These are phyloP conservation scores for Etheostoma nigrum DNA, from an alignment of 2,797 vertebrate genomes.

Conservation along the genomic window DNA sequence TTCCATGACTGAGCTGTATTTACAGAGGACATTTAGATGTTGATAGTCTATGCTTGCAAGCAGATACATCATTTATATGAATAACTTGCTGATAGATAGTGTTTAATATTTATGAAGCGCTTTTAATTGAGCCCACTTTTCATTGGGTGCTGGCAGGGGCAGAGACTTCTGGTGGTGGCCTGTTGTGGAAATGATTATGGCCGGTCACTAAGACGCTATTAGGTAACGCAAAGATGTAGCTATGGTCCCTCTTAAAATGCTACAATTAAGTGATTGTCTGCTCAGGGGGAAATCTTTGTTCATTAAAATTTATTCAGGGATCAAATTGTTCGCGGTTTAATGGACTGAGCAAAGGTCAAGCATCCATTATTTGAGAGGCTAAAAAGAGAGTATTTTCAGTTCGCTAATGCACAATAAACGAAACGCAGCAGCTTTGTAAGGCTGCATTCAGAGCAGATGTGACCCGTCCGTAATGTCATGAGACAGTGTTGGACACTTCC, in stretches of 20 bases:
- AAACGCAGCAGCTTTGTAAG: neutral
- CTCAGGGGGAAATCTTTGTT: conserved; percentile 24
- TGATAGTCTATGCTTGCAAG: conserved; percentile 76
- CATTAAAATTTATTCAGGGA: conserved; percentile 43
- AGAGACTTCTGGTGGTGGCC: conserved; percentile 44
- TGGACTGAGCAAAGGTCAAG: conserved; percentile 25
- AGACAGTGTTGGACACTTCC: neutral
- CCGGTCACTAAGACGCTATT: conserved; percentile 42
- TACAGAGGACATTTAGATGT: conserved; percentile 78
- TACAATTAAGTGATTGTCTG: conserved; percentile 48
- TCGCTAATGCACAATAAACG: conserved; percentile 28
- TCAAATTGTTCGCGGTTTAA: conserved; percentile 31
- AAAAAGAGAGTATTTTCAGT: conserved; percentile 4
- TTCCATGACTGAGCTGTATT: conserved; percentile 79
- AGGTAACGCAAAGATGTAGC: conserved; percentile 38
- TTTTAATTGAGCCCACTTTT: conserved; percentile 79
- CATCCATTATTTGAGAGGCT: conserved; percentile 30
- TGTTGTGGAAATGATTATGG: conserved; percentile 58
- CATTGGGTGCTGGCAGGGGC: conserved; percentile 58
- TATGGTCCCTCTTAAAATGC: conserved; percentile 33
- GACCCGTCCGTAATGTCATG: neutral
- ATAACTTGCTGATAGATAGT: conserved; percentile 75
- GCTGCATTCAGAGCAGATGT: conserved; percentile 27
- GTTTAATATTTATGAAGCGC: conserved; percentile 79
- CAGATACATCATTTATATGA: conserved; percentile 78